A percentile compares a stretch with the other conserved stretches of the same genome.
Evolutionary conservation across 2,888 invertebrate genomes (phyloP).

Genomic region (Cenopis cana): DNA sequence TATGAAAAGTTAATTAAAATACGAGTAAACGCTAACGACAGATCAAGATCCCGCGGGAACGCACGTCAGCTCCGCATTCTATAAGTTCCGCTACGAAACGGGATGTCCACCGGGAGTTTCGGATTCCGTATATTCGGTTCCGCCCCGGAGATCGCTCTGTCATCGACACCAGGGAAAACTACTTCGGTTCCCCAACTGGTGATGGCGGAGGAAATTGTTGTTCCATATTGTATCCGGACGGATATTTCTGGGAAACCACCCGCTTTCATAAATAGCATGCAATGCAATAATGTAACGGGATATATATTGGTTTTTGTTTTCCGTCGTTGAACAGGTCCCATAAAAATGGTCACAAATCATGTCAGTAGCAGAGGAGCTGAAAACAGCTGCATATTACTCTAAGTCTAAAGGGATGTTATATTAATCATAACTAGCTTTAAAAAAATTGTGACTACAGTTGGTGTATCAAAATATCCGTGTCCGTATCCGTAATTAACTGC

Average conservation of each 20-base stretch:
- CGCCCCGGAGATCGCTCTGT: conserved; percentile 36
- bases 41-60: conserved; percentile 14
- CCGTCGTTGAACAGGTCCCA: no score
- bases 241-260: no score
- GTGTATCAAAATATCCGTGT: no score
- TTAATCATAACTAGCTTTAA: no score
- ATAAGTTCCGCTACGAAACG: conserved; percentile 27
- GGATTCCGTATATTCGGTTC: conserved; percentile 16
- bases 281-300: neutral
- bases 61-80: conserved; percentile 19
- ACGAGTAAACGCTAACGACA: neutral
- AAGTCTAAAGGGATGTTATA: no score
- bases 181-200: conserved; percentile 1
- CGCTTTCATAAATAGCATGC: no score
- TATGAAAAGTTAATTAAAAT: neutral
- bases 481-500: no score
- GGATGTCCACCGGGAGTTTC: conserved; percentile 21
- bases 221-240: conserved; percentile 9
- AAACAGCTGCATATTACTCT: no score
- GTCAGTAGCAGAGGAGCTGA: no score
- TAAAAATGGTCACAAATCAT: no score
- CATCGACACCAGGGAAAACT: conserved; percentile 19
- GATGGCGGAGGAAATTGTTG: conserved; percentile 22
- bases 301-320: no score
- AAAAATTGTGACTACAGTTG: no score